Evolutionary conservation across 2,113 vertebrate species (phyloP).

Genomic region (Balaeniceps rex): DNA sequence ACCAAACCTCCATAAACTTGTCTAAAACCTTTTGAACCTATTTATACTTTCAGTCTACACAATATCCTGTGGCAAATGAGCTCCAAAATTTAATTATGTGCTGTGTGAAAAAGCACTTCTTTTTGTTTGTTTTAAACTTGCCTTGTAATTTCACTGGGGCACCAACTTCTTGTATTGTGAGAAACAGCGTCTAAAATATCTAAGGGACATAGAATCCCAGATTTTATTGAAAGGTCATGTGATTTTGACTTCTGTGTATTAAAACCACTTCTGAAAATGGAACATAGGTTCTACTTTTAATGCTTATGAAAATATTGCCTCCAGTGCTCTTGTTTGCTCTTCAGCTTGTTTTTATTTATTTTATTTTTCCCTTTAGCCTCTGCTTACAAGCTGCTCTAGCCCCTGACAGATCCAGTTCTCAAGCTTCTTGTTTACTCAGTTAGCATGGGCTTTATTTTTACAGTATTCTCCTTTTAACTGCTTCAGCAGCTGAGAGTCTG

Average conservation of each 20-base stretch:
- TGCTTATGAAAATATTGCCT: not conserved
- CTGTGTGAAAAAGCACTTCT: not conserved
- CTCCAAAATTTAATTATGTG: not conserved
- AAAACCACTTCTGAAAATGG: not conserved
- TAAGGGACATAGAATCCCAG: not conserved
- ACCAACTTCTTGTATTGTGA: not conserved
- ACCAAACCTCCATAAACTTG: constrained; percentile 22
- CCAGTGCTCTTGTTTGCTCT: constrained; percentile 1
- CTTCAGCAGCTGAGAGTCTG: not conserved
- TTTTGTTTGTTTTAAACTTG: not conserved
- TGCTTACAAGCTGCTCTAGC: not conserved
- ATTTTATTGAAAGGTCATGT: not conserved
- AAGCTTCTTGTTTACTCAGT: constrained; percentile 42
- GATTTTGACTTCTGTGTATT: not conserved
- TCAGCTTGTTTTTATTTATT: not conserved
- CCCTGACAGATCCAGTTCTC: not conserved
- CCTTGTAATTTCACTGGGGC: not conserved
- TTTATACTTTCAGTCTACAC: constrained; percentile 16
- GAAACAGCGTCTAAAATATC: not conserved
- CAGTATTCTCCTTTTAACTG: not conserved
- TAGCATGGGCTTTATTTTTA: not conserved
- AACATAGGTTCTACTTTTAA: not conserved
- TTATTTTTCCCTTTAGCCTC: not conserved
- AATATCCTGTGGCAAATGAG: constrained; percentile 34
- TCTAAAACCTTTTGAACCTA: constrained; percentile 39